Base-by-base conservation (phyloP, 2,888 invertebrate species). In the Cecidostiba fungosa region DNA sequence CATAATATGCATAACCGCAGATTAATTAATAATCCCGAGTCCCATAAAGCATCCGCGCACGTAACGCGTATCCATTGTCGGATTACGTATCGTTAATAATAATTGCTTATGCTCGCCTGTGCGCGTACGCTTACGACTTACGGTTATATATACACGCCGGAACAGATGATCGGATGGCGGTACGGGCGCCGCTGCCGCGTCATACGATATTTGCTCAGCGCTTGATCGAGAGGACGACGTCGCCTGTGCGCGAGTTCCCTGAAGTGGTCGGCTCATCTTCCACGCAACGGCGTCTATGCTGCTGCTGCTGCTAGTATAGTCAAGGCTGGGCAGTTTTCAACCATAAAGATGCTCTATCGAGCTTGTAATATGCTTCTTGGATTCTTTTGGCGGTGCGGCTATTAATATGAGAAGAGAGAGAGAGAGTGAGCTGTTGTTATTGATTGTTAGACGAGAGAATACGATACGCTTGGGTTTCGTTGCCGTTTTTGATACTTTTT, bases 191-290 rank as follows among this genome's bases (percentile, higher is more conserved):
- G n/a, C 26, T 16, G n/a, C 36, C 79, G n/a, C 16, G 85, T 85
- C 81, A 85, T 85, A 77, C 81, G 85, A 85, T 85, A 81, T 85
- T 81, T 81, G 77, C 77, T 72, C 85, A 77, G 80, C 39, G 19
- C 39, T 76, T 76, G 77, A 85, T 80, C 77, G 84, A 84, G 84
- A 79, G 78, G 84, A 70, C 62, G 85, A 29, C 32, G 50, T 43
- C 54, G 54, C 69, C 26, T n/a, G 19, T 32, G 69, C 54, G 19
- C 43, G 74, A 62, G 50, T 86, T 86, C 82, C 81, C 26, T 82
- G 79, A 79, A 86, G 82, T 54, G 66, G 32, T 74, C 78, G 82
- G 84, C 84, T 86, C 86, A 79, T 86, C 86, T 86, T 86, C 82
- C 86, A 86, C 26, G n/a, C 29, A 26, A 66, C 66, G 14, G 54